A percentile compares a stretch with the other conserved stretches of the same genome.
phyloP scores from a whole-genome alignment of 2,797 vertebrate genomes.

The Cuculus canorus region DNA sequence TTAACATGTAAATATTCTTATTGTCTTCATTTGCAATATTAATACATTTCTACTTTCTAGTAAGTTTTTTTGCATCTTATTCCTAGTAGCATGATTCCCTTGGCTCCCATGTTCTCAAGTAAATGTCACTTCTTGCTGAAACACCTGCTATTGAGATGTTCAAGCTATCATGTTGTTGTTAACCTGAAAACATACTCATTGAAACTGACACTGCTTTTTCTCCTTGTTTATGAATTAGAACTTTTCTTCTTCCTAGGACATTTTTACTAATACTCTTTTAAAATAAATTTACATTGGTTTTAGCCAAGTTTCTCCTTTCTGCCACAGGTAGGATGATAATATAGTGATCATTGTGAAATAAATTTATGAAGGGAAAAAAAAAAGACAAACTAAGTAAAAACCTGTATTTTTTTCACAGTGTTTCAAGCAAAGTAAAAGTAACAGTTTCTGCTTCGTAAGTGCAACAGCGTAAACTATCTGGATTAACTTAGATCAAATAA shows the following conservation, averaged over 20 bases:
- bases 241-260: not conserved
- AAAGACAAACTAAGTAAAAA: not conserved
- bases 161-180: not conserved
- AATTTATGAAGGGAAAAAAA: accelerated
- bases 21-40: not conserved
- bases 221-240: not conserved
- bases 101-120: not conserved
- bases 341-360: not conserved
- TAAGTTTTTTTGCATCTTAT: not conserved
- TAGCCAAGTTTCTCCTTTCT: not conserved
- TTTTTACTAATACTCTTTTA: not conserved
- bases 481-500: not conserved
- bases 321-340: not conserved
- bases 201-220: not conserved
- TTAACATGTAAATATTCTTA: not conserved
- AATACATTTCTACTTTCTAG: not conserved
- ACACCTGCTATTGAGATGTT: not conserved
- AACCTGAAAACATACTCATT: not conserved
- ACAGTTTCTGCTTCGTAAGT: not conserved
- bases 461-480: not conserved
- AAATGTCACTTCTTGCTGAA: slow-evolving; percentile 13
- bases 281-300: not conserved
- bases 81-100: not conserved
- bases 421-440: not conserved
- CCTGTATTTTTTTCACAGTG: not conserved